Percentiles rank a stretch among this genome's conserved stretches.
phyloP scores from a whole-genome alignment of 2,113 vertebrate species.

The Peromyscus leucopus region DNA sequence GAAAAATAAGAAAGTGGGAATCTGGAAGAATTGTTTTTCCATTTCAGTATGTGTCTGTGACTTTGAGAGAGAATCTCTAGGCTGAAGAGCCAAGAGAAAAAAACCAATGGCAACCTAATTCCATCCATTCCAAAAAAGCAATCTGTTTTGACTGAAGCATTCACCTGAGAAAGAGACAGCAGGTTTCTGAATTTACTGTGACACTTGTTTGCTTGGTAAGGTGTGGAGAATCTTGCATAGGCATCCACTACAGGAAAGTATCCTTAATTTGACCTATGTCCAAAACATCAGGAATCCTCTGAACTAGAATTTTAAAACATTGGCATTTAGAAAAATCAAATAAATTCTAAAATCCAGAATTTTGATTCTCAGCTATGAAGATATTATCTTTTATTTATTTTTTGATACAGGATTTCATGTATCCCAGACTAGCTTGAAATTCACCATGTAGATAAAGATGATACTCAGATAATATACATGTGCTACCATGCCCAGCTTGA shows the following conservation, averaged over 20 bases:
- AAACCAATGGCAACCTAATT: slow-evolving; percentile 54
- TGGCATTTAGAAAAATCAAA: slow-evolving; percentile 76
- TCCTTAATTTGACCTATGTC: slow-evolving; percentile 54
- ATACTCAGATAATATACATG: background rate
- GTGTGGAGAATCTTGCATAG: slow-evolving; percentile 64
- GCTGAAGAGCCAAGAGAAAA: slow-evolving; percentile 33
- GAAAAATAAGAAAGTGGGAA: slow-evolving; percentile 13
- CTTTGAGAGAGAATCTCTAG: slow-evolving; percentile 56
- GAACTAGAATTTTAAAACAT: slow-evolving; percentile 47
- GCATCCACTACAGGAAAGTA: slow-evolving; percentile 27
- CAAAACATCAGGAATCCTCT: slow-evolving; percentile 56
- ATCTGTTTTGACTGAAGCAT: slow-evolving; percentile 66
- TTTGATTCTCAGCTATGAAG: slow-evolving; percentile 73
- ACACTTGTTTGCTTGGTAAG: slow-evolving; percentile 74
- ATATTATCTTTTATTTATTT: slow-evolving; percentile 54
- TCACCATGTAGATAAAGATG: background rate
- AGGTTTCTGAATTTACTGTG: slow-evolving; percentile 72
- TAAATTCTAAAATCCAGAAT: slow-evolving; percentile 76
- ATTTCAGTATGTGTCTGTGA: slow-evolving; percentile 22
- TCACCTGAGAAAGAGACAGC: slow-evolving; percentile 59
- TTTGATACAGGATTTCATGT: background rate
- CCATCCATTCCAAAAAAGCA: slow-evolving; percentile 44
- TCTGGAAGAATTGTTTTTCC: slow-evolving; percentile 54
- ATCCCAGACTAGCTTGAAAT: background rate
- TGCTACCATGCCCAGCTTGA: background rate